Evolutionary conservation across 2,113 vertebrate genomes (phyloP), one percentile per base, ranked within the genome.

Genomic region (Atractosteus spatula): DNA sequence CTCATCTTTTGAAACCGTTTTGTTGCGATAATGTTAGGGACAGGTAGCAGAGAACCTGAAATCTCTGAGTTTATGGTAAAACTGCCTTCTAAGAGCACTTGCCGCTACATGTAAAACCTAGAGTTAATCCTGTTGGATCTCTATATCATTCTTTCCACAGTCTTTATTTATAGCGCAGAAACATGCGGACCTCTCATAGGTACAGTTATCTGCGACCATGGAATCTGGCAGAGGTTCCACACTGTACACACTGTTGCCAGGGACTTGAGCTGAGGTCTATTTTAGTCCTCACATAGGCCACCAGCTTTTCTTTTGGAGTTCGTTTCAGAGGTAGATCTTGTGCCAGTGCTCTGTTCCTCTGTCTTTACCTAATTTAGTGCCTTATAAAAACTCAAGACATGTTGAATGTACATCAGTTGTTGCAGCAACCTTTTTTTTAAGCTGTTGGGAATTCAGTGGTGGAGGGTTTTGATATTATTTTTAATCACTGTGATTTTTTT

Each of bases 371-470:
- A 71, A 43, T 71, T 71, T 41, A 45, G 44, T 3, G 43, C 13
- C 16, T 41, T 1, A 51, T 10, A 7, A 10, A 51, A 10, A 10
- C 47, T 51, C n/a, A 51, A 59, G 59, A 42, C 57, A 8, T 6
- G 62, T n/a, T 64, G 70, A n/a, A 41, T 70, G 57, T 70, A n/a
- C 59, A 47, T 70, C 47, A 17, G 54, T 68, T 68, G 54, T 68
- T 68, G 11, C 51, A 45, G 66, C 29, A 29, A 6, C 47, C 8
- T 43, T 10, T 8, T 51, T 41, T 17, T 68, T 63, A 29, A 10
- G 47, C 47, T 10, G 47, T 51, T 5, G 10, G 3, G 1, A 3
- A 51, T 51, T 5, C 5, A 10, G 47, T 51, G 47, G 47, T 3
- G 47, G 5, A 7, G 47, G 47, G 5, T 5, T 51, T 51, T 29